Evolutionary conservation across 2,797 vertebrate genomes (phyloP).

Genomic region (Chrysolophus pictus): DNA sequence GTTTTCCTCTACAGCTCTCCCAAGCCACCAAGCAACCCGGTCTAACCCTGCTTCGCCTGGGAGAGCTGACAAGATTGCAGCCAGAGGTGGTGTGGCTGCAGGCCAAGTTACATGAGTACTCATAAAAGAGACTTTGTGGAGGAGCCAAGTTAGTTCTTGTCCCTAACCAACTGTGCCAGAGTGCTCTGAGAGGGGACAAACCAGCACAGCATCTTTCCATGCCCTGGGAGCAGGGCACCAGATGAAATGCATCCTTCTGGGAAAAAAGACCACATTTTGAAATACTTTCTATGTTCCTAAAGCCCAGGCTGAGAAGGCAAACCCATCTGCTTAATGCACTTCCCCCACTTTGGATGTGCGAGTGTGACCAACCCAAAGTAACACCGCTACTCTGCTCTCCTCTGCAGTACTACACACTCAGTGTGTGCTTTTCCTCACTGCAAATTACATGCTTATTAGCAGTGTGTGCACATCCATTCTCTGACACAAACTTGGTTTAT

Average conservation of each 20-base stretch:
- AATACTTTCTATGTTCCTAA: not conserved
- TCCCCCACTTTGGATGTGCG: not conserved
- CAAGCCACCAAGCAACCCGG: constrained; percentile 31
- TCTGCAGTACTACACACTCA: not conserved
- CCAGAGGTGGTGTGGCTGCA: constrained; percentile 54
- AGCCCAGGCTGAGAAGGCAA: not conserved
- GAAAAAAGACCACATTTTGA: not conserved
- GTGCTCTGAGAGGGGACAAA: constrained; percentile 19
- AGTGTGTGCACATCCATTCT: not conserved
- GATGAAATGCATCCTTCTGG: constrained; percentile 20
- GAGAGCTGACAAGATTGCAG: constrained; percentile 66
- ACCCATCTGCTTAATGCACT: not conserved
- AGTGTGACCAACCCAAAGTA: not conserved
- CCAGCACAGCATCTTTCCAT: constrained; percentile 56
- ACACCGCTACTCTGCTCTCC: not conserved
- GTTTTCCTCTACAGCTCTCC: constrained; percentile 3
- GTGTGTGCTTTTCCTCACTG: not conserved
- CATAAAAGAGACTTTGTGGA: constrained; percentile 74
- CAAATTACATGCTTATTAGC: not conserved
- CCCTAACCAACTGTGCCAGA: constrained; percentile 52
- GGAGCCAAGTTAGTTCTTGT: constrained; percentile 65
- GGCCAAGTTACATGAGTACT: constrained; percentile 68
- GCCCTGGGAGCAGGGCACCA: not conserved
- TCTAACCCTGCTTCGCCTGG: constrained; percentile 47
- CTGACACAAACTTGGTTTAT: not conserved